Conservation (phyloP, 2,888 invertebrate genomes). For the Dioctria rufipes region DNA sequence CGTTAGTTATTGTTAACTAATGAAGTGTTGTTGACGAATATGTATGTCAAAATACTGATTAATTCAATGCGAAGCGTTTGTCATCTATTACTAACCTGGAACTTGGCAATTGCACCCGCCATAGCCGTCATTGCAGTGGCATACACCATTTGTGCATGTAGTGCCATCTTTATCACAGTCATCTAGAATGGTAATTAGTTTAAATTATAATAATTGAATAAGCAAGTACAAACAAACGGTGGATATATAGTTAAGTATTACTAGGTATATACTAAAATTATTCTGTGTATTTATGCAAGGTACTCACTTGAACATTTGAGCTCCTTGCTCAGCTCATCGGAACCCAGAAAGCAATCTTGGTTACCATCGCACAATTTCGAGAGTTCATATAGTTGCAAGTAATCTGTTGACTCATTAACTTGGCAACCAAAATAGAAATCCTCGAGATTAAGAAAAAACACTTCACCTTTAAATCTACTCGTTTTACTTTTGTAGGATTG, state of each 20-base stretch:
- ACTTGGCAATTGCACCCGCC: slow-evolving; percentile 96
- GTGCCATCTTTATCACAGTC: slow-evolving; percentile 95
- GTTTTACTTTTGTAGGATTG: slow-evolving; percentile 82
- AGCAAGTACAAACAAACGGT: too few species aligned
- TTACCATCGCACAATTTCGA: slow-evolving; percentile 97
- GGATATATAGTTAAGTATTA: too few species aligned
- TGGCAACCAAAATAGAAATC: too few species aligned
- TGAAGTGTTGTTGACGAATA: too few species aligned
- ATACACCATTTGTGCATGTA: slow-evolving; percentile 92
- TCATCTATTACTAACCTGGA: slow-evolving; percentile 85
- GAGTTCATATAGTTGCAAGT: too few species aligned
- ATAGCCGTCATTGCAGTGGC: slow-evolving; percentile 96
- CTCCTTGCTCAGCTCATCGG: slow-evolving; percentile 90
- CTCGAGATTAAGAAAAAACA: too few species aligned
- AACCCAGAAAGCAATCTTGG: slow-evolving; percentile 92
- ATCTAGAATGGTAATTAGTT: slow-evolving; percentile 75
- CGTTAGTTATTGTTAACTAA: too few species aligned
- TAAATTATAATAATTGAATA: too few species aligned
- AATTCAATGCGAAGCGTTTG: too few species aligned
- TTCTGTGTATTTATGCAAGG: neutral
- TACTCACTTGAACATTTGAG: slow-evolving; percentile 94
- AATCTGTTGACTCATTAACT: too few species aligned
- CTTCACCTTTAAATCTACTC: slow-evolving; percentile 85
- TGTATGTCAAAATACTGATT: too few species aligned
- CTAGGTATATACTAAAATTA: too few species aligned